Evolutionary conservation across 2,797 vertebrate genomes (phyloP), one percentile per base, ranked within the genome.

Genomic region (Lutjanus argentimaculatus): DNA sequence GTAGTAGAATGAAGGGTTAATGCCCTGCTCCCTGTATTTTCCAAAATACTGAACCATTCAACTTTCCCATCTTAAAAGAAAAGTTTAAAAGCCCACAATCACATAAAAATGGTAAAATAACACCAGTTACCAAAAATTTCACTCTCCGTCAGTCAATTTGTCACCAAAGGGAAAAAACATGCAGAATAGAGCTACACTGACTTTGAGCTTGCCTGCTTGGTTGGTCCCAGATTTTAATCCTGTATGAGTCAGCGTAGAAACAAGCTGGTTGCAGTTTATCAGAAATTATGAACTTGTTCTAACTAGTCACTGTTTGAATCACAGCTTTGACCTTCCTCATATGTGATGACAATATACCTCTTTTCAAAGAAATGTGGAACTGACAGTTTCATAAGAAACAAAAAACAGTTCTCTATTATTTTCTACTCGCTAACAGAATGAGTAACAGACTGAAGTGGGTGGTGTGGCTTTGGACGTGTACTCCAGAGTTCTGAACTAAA

Each of bases 161-260:
- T 61, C 16, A 3, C 4, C 1, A 9, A 61, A 49, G n/a, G 6
- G 14, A 22, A 40, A n/a, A 48, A 55, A 15, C 13, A 17, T 46
- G 7, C 25, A 63, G 46, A 16, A 62, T 51, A 17, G 36, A 43
- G 43, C 4, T 17, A 30, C 45, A n/a, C 45, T 19, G 22, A 45
- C 30, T 62, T 42, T 12, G 51, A 43, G 66, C 46, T 66, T 45
- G 25, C 9, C 17, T 66, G 40, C 36, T 42, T n/a, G 2, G 48
- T 67, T 51, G 42, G 40, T 75, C 42, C 43, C 4, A 1, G 59
- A 67, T 75, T 79, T 12, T 66, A 75, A 83, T 84, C 63, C 72
- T 73, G 79, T 45, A 69, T 75, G 75, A 84, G 75, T 87, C 68
- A 67, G 11, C 77, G 77, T 57, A 74, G 40, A 77, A 40, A 73